Conservation (phyloP, 2,888 invertebrate genomes). For the Bombyx huttoni region DNA sequence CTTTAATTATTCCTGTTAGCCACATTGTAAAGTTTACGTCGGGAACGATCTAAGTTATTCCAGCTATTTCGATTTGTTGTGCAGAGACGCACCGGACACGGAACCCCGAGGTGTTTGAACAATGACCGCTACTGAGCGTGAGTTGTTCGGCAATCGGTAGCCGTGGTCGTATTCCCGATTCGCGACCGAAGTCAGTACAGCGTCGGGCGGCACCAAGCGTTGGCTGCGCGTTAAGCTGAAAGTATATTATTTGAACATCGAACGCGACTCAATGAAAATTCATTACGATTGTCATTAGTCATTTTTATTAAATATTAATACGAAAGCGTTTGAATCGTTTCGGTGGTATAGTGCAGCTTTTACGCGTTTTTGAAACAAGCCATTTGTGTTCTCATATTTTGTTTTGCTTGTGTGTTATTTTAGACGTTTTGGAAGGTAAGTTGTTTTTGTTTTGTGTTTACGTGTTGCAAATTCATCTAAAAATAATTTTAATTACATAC, state of each 20-base stretch:
- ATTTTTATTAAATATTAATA: constrained; percentile 14
- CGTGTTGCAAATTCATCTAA: neutral
- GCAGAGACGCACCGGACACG: too few relatives aligned
- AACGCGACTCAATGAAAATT: constrained; percentile 35
- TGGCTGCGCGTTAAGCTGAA: constrained; percentile 30
- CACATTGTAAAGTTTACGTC: too few relatives aligned
- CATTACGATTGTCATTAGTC: constrained; percentile 35
- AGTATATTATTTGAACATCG: constrained; percentile 21
- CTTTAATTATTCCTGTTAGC: neutral
- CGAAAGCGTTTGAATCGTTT: constrained; percentile 20
- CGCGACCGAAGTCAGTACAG: constrained; percentile 32
- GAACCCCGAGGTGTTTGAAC: neutral
- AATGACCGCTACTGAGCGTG: neutral
- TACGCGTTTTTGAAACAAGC: constrained; percentile 9
- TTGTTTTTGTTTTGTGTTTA: neutral
- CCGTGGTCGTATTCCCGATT: constrained; percentile 11
- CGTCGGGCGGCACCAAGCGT: constrained; percentile 44
- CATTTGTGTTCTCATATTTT: constrained; percentile 15
- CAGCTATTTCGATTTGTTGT: too few relatives aligned
- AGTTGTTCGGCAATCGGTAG: neutral
- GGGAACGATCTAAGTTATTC: too few relatives aligned
- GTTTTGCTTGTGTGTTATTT: constrained; percentile 13
- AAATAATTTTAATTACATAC: too few relatives aligned
- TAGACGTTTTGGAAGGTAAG: constrained; percentile 24
- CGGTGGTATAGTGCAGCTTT: constrained; percentile 30